Base-by-base conservation (phyloP, 2,888 invertebrate genomes). In the Chromoteleia sp. region DNA sequence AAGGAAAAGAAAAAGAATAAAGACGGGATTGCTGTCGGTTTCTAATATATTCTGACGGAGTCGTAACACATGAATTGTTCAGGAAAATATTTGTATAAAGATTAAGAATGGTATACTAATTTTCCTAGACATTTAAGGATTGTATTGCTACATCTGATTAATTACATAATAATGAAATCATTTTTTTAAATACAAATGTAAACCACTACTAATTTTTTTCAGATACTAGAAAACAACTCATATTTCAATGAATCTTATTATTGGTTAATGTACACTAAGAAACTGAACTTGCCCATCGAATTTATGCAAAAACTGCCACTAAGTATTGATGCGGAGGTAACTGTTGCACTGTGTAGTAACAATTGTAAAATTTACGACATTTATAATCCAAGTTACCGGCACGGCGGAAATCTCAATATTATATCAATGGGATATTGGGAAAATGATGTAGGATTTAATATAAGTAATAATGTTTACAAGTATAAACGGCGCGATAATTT, bases 351-450 rank as follows among this genome's bases (percentile, higher is more conserved):
- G 12, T 76, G 74, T 12, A 19, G 78, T 14, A 76, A 84, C 29
- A 36, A 12, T 41, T 87, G 84, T 45, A 43, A 52, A n/a, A 83
- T 88, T 14, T 88, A 87, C 52, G 89, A 90, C 15, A 83, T 88
- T 61, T 89, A 89, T 61, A 90, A 89, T 85, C 88, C 87, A 0
- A 88, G 89, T 70, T 86, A 87, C 74, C 85, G 85, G 25, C 88
- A 89, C 33, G 87, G 86, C 3, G 87, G 86, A 12, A 75, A 75
- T n/a, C 56, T 89, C 0, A 87, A 86, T 61, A 80, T 88, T 6
- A 88, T 86, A 3, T 83, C 82, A 8, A 86, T 88, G 84, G 89
- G 89, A 7, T 10, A 81, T 4, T 90, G 89, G 88, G 80, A 21
- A 3, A 19, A 71, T 1, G 63, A 81, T 8, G 33, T 1, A 14